Base-by-base conservation (phyloP, 2,888 invertebrate species). In the Plagodis dolabraria region DNA sequence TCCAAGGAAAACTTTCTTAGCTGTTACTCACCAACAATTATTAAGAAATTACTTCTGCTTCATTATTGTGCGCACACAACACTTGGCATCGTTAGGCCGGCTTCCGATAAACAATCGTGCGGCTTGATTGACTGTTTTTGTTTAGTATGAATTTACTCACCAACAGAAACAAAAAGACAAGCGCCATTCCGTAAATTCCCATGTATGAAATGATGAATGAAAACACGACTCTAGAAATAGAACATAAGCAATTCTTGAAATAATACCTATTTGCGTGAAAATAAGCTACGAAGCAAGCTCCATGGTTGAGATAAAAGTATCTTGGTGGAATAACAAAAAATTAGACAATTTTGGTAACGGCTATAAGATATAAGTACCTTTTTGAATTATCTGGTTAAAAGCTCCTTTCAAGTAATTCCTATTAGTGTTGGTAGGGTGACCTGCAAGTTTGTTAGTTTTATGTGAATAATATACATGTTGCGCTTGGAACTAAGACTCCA, bases 1-100 rank as follows among this genome's bases (percentile, higher is more conserved):
- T 80, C 84, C 76, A 81, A 83, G 85, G 78, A 82, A 83, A 88
- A 87, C 84, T 89, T 87, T 77, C 74, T 79, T 72, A 79, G 78
- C 82, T 83, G 83, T 83, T 83, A 80, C 83, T 83, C 73, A 74
- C 82, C 79, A 86, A 85, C 86, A 88, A 89, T 91, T 89, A 90
- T 87, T 82, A 86, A 87, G 83, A 80, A 86, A 88, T 88, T 85
- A 86, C 84, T 86, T 82, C 80, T 80, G 82, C 77, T 82, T 82
- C 84, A 82, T 86, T 87, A 86, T 85, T 84, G 82, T 74, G 75
- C 74, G 77, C 79, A 74, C 75, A 69, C 69, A 75, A 67, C 75
- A 71, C 77, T 80, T 78, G 81, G 79, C 82, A 84, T 80, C 76
- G 67, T 64, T 65, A 67, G 59, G 22, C 56, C 40, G n/a, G 68